phyloP scores from a whole-genome alignment of 2,113 vertebrate genomes.

The Talpa occidentalis region DNA sequence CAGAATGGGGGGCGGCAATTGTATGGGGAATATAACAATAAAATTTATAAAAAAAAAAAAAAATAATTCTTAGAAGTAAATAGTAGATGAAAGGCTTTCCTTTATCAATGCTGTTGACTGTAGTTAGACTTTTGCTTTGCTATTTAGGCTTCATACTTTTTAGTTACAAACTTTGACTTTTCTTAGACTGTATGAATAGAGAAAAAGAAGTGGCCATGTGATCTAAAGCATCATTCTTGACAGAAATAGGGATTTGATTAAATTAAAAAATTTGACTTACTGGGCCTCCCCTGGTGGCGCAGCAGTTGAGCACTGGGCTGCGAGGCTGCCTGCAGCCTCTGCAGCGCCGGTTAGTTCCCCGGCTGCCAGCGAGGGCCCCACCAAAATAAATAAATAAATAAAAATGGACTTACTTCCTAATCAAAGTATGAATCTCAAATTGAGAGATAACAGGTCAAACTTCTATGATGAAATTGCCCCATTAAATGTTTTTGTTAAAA shows the following conservation, averaged over 20 bases:
- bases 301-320: too few relatives aligned
- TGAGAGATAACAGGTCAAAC: background rate
- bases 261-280: background rate
- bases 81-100: background rate
- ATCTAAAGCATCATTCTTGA: background rate
- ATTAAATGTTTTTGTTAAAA: too few relatives aligned
- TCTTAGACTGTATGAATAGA: background rate
- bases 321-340: too few relatives aligned
- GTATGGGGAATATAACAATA: too few relatives aligned
- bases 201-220: background rate
- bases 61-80: background rate
- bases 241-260: background rate
- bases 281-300: too few relatives aligned
- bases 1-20: too few relatives aligned
- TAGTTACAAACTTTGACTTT: conserved; percentile 26
- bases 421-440: background rate
- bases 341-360: too few relatives aligned
- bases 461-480: background rate
- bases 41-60: too few relatives aligned
- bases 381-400: too few relatives aligned
- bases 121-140: background rate
- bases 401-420: background rate
- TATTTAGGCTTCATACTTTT: background rate
- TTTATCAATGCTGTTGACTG: background rate
- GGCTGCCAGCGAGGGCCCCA: too few relatives aligned